Percentiles rank a stretch among this genome's conserved stretches.
Conservation (phyloP, 2,888 invertebrate genomes). For the Halocaridina rubra region DNA sequence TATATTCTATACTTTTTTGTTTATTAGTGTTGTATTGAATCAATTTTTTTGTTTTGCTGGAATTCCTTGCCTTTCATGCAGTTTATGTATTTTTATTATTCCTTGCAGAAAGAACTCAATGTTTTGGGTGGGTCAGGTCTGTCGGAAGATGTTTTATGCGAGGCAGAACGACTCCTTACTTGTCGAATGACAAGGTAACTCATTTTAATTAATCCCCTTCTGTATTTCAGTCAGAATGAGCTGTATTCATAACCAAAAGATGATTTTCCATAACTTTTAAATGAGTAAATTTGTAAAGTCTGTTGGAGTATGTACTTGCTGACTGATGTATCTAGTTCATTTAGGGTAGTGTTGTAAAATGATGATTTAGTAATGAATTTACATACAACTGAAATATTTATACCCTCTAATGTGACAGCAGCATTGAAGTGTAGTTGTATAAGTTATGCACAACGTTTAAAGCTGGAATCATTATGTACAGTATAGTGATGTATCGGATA, state of each 20-base stretch:
- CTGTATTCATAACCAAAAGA: neutral
- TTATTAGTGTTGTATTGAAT: too few species aligned
- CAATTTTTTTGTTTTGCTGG: too few species aligned
- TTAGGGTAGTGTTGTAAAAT: neutral
- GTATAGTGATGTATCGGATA: neutral
- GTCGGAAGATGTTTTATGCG: neutral
- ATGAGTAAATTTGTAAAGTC: too few species aligned
- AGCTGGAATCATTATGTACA: neutral
- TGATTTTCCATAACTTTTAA: too few species aligned
- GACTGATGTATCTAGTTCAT: too few species aligned
- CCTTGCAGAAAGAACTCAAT: neutral
- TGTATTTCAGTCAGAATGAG: neutral
- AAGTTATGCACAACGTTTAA: neutral
- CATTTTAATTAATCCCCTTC: neutral
- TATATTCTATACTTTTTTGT: too few species aligned
- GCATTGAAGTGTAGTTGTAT: neutral
- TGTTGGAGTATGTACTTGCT: too few species aligned
- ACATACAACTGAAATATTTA: neutral
- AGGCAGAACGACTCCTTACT: slow-evolving; percentile 26
- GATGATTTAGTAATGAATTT: neutral
- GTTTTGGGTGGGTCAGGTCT: neutral
- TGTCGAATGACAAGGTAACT: slow-evolving; percentile 25
- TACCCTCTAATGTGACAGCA: neutral
- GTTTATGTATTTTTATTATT: neutral
- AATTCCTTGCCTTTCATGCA: too few species aligned